Percentiles rank a stretch among this genome's conserved stretches.
These are phyloP conservation scores for Scaptomyza tumidula DNA, from an alignment of 2,888 invertebrate species.

Conservation along the genomic window DNA sequence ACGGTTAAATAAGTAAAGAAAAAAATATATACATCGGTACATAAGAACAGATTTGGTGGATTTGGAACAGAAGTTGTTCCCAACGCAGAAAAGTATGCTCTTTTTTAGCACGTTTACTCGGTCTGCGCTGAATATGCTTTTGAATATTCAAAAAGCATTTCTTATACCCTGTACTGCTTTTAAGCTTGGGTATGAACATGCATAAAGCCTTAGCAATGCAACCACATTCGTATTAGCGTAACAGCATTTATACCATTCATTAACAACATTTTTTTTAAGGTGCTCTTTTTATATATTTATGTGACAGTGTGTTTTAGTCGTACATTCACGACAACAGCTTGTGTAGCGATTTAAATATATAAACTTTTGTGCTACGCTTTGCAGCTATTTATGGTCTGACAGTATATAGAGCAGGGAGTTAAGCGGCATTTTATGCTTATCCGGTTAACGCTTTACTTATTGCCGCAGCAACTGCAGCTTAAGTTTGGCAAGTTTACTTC, in stretches of 20 bases:
- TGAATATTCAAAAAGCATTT: background rate
- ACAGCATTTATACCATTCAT: no score
- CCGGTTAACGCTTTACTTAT: constrained; percentile 24
- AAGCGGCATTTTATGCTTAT: constrained; percentile 8
- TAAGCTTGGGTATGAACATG: background rate
- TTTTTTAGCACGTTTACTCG: constrained; percentile 9
- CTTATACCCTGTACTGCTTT: constrained; percentile 6
- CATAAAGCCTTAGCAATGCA: background rate
- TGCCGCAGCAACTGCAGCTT: constrained; percentile 21
- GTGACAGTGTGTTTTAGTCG: background rate
- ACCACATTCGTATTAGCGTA: background rate
- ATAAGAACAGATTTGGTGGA: background rate
- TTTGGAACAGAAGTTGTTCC: background rate
- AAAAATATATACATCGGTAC: background rate
- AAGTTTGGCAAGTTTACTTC: constrained; percentile 39
- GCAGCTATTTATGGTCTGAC: background rate
- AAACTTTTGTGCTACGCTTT: constrained; percentile 9
- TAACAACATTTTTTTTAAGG: no score
- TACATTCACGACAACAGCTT: background rate
- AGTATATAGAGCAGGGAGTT: background rate
- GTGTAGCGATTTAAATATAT: background rate
- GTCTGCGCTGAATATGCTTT: no score
- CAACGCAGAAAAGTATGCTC: constrained; percentile 23
- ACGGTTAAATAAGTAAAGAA: constrained; percentile 7
- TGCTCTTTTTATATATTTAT: background rate